A percentile compares a stretch with the other conserved stretches of the same genome.
Conservation (phyloP, 2,113 vertebrate species). For the Etheostoma spectabile region DNA sequence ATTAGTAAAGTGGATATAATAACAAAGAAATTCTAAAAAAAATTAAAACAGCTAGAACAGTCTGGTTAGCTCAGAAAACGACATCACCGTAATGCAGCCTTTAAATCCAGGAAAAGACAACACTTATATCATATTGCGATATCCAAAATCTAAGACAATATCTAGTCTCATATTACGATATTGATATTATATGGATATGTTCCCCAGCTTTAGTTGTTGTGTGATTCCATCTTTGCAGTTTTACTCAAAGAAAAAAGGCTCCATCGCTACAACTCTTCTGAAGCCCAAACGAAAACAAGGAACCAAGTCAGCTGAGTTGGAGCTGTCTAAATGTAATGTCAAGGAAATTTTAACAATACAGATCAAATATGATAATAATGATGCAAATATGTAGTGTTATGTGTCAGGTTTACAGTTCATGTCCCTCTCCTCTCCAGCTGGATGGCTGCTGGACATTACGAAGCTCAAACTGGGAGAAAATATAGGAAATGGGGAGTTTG, state of each 20-base stretch:
- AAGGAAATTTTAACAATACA: not conserved
- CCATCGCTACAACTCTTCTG: slow-evolving; percentile 88
- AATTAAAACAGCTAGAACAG: no score
- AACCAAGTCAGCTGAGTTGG: slow-evolving; percentile 88
- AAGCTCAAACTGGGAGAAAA: slow-evolving; percentile 85
- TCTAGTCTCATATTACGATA: no score
- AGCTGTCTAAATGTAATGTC: slow-evolving; percentile 89
- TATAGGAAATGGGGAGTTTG: slow-evolving; percentile 93
- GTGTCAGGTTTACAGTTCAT: not conserved
- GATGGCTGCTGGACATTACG: slow-evolving; percentile 91
- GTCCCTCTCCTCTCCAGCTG: slow-evolving; percentile 78
- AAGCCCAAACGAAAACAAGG: slow-evolving; percentile 91
- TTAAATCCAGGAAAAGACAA: no score
- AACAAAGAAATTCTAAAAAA: no score
- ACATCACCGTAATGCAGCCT: no score
- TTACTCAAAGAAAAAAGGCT: slow-evolving; percentile 89
- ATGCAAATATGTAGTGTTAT: not conserved
- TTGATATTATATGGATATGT: no score
- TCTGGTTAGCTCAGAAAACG: no score
- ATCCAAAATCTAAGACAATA: no score
- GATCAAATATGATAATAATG: not conserved
- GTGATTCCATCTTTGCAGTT: slow-evolving; percentile 81
- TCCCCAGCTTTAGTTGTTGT: not conserved
- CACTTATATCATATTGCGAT: no score
- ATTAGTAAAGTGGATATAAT: no score